phyloP scores from a whole-genome alignment of 2,113 vertebrate species.

The Poeciliopsis retropinna region DNA sequence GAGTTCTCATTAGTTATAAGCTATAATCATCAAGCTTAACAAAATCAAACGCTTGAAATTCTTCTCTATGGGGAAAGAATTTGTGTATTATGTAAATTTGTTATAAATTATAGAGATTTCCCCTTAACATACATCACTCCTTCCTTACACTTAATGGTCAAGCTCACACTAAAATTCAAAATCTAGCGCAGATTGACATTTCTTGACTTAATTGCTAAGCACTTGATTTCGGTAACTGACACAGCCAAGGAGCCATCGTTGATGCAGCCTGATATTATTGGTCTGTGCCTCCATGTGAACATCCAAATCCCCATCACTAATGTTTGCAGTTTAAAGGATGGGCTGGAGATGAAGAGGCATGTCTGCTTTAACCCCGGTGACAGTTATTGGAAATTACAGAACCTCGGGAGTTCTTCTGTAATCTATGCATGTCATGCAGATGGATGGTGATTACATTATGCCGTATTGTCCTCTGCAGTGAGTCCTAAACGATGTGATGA shows the following conservation, averaged over 20 bases:
- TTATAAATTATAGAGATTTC: not conserved
- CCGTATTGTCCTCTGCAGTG: constrained; percentile 49
- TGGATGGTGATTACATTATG: constrained; percentile 61
- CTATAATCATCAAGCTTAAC: not conserved
- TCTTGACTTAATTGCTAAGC: not conserved
- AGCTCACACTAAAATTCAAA: not conserved
- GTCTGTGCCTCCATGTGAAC: not conserved
- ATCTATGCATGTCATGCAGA: constrained; percentile 54
- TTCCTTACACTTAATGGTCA: not conserved
- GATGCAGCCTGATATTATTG: not conserved
- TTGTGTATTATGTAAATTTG: not conserved
- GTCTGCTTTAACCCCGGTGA: constrained; percentile 48
- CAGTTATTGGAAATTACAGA: constrained; percentile 63
- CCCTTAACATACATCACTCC: too few species aligned
- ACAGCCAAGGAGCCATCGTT: not conserved
- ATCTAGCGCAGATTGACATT: not conserved
- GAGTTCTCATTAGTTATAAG: not conserved
- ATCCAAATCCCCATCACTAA: constrained; percentile 8
- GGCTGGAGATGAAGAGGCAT: constrained; percentile 17
- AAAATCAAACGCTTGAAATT: too few species aligned
- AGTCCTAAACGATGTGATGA: constrained; percentile 63
- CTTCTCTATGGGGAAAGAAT: not conserved
- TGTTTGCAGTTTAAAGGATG: constrained; percentile 24
- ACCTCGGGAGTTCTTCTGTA: constrained; percentile 46
- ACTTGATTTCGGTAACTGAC: too few species aligned